A percentile compares a stretch with the other conserved stretches of the same genome.
Conservation (phyloP, 2,888 invertebrate species). For the Cephus runcator region DNA sequence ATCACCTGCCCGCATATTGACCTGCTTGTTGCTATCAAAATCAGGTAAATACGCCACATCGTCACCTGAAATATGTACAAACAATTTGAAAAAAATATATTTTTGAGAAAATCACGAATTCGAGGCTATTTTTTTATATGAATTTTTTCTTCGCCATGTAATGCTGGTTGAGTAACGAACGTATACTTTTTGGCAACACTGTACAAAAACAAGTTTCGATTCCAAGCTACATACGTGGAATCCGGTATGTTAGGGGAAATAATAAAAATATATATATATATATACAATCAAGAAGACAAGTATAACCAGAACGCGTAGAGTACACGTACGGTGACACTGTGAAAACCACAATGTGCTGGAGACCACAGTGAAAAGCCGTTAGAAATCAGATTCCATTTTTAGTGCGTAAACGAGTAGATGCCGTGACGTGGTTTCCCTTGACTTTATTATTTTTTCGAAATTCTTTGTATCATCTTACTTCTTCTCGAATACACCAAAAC, state of each 20-base stretch:
- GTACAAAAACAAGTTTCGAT: background rate
- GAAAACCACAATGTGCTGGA: constrained; percentile 12
- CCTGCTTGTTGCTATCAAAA: constrained; percentile 40
- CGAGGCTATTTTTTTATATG: background rate
- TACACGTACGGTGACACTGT: background rate
- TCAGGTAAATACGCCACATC: constrained; percentile 49
- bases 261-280: background rate
- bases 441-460: background rate
- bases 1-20: constrained; percentile 68
- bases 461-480: background rate
- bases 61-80: constrained; percentile 37
- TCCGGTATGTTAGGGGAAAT: background rate
- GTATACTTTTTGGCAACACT: background rate
- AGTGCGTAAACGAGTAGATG: constrained; percentile 11
- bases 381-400: constrained; percentile 54
- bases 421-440: background rate
- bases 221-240: background rate
- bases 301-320: background rate
- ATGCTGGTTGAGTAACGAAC: background rate
- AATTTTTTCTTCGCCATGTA: background rate
- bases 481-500: background rate
- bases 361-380: constrained; percentile 48
- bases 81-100: background rate
- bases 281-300: background rate
- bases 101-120: background rate